Base-by-base conservation (phyloP, 2,888 invertebrate genomes). In the Drosophila pseudotakahashii region DNA sequence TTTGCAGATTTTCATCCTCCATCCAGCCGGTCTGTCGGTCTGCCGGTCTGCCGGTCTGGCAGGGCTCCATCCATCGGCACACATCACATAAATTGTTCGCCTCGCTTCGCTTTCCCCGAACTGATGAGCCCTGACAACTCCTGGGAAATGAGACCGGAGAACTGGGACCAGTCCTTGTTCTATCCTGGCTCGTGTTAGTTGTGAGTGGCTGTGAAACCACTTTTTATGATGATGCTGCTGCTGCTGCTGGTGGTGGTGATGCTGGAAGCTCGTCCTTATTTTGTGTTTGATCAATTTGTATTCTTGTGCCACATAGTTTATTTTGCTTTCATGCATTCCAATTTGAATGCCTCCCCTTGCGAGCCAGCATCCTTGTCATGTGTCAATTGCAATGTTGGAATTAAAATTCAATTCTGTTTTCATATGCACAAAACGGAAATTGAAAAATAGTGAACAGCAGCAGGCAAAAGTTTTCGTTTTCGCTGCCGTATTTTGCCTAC, bases 1-100 rank as follows among this genome's bases (percentile, higher is more conserved):
- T 85, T 85, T 85, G 88, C 83, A 88, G 89, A 89, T 89, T 85
- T 89, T 70, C 53, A 50, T 41, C 71, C 73, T 89, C 70, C 53
- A 50, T 41, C 71, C 73, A 23, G 19, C 36, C n/a, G 16, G 23
- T n/a, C 37, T 7, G 34, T 23, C 52, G 2, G 41, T 47, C 34
- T 53, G 48, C 36, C n/a, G 16, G 23, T n/a, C 37, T 7, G 34
- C 30, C 52, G 2, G 41, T 47, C 34, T 53, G 48, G 26, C n/a
- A 26, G 42, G 36, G 52, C 60, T 70, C 73, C 74, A 82, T 76
- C 74, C 58, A 53, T 52, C 52, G 32, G 5, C 52, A 57, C 26
- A 37, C 30, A 51, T 45, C 75, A 72, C 75, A 86, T 86, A 82
- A 82, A 80, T 82, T 85, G 78, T 68, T 63, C 67, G 69, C 71